Evolutionary conservation across 2,888 invertebrate genomes (phyloP).

Genomic region (Macrosiphum euphorbiae): DNA sequence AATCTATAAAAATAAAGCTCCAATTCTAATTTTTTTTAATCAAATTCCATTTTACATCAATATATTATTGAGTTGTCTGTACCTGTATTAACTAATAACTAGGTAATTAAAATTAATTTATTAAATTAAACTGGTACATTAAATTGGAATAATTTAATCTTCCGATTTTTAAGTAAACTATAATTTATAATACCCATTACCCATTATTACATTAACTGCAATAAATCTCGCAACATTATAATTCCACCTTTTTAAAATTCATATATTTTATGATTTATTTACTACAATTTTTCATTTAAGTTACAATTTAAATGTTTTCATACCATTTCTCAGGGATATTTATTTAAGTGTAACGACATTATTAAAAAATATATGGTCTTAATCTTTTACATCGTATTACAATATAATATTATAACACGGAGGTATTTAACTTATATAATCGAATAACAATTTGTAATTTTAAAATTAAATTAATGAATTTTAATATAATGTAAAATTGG

Average conservation of each 20-base stretch:
- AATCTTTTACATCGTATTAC: neutral
- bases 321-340: neutral
- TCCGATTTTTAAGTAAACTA: neutral
- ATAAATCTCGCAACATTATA: neutral
- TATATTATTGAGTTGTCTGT: neutral
- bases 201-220: neutral
- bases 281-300: neutral
- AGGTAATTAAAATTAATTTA: neutral
- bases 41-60: neutral
- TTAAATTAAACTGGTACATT: neutral
- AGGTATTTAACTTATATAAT: neutral
- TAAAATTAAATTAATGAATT: neutral
- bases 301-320: neutral
- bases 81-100: neutral
- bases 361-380: neutral
- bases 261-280: constrained; percentile 10
- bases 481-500: too few relatives aligned
- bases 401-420: neutral
- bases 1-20: neutral
- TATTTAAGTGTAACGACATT: neutral
- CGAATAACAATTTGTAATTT: neutral
- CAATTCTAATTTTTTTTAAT: neutral
- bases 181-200: neutral
- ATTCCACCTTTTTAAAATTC: neutral
- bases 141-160: neutral